phyloP scores from a whole-genome alignment of 2,797 vertebrate genomes.

The Spinus pinus region DNA sequence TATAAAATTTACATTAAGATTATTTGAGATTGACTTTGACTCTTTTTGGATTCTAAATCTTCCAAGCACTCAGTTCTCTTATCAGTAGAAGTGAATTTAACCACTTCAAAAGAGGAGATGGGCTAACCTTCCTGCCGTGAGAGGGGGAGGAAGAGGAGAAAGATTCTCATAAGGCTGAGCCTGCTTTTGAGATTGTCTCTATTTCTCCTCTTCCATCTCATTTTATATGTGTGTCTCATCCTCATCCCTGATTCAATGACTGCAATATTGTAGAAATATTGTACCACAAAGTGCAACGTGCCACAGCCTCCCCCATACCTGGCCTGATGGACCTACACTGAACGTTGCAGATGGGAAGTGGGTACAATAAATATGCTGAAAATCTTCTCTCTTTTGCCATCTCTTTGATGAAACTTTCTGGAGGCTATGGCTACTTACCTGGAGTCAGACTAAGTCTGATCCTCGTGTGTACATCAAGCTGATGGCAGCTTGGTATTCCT shows the following conservation, averaged over 20 bases:
- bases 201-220: background rate
- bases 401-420: background rate
- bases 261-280: slow-evolving; percentile 8
- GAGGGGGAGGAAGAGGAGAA: background rate
- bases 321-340: background rate
- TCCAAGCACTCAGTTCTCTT: background rate
- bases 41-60: background rate
- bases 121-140: background rate
- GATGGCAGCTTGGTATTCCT: background rate
- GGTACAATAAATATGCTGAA: background rate
- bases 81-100: background rate
- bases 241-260: background rate
- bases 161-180: background rate
- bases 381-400: background rate
- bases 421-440: background rate
- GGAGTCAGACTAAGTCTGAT: background rate
- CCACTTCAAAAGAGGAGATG: background rate
- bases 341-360: background rate
- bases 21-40: slow-evolving; percentile 30
- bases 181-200: background rate
- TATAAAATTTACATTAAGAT: slow-evolving; percentile 53
- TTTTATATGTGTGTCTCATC: background rate
- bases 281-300: background rate
- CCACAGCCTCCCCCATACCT: background rate
- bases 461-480: background rate